Percentiles rank a stretch among this genome's conserved stretches.
These are phyloP conservation scores for Zoanthus sansibaricus DNA, from an alignment of 92 coral and sea anemone species.

Conservation along the genomic window DNA sequence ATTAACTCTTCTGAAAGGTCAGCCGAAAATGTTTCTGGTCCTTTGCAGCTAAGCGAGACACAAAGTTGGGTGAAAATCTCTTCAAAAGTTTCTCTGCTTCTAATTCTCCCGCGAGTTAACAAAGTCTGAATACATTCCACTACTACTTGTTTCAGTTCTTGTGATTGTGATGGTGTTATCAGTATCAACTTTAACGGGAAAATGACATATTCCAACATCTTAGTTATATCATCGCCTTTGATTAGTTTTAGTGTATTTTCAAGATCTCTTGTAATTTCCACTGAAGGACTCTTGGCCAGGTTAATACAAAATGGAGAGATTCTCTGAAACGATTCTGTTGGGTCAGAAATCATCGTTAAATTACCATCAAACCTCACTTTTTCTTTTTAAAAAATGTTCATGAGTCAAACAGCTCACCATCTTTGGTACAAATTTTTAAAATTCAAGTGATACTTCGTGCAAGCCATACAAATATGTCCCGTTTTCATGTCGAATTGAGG, in stretches of 20 bases:
- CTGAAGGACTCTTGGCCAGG: slow-evolving; percentile 85
- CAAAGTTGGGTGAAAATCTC: slow-evolving; percentile 81
- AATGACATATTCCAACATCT: slow-evolving; percentile 79
- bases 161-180: slow-evolving; percentile 62
- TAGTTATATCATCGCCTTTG: slow-evolving; percentile 50
- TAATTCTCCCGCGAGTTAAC: slow-evolving; percentile 60
- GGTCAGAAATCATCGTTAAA: slow-evolving; percentile 61
- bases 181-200: slow-evolving; percentile 87
- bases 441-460: too few species aligned
- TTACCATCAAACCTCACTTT: background rate
- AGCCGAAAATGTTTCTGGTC: slow-evolving; percentile 70
- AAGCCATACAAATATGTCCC: too few species aligned
- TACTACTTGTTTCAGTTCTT: slow-evolving; percentile 79
- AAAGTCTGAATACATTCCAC: slow-evolving; percentile 76
- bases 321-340: slow-evolving; percentile 69
- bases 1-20: slow-evolving; percentile 85
- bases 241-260: slow-evolving; percentile 53
- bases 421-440: too few species aligned
- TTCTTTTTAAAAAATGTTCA: background rate
- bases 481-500: too few species aligned
- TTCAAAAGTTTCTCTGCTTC: slow-evolving; percentile 70
- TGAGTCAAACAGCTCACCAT: too few species aligned
- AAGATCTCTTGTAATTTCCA: slow-evolving; percentile 63
- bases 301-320: slow-evolving; percentile 89
- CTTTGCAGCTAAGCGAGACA: slow-evolving; percentile 75